These are phyloP conservation scores for Myiozetetes cayanensis DNA, from an alignment of 2,113 vertebrate genomes.

Conservation along the genomic window DNA sequence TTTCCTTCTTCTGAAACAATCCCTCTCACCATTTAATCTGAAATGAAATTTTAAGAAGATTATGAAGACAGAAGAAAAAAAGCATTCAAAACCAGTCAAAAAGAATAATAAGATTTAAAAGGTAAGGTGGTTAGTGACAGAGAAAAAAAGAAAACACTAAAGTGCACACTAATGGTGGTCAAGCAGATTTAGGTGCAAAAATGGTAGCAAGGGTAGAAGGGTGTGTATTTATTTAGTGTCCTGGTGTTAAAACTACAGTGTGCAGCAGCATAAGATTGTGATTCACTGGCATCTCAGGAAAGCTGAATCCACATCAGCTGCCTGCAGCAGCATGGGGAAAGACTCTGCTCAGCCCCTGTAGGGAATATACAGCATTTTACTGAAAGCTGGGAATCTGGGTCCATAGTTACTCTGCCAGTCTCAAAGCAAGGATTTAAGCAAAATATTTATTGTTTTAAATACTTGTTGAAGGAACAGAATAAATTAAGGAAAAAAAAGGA, in stretches of 20 bases:
- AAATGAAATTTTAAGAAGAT: not conserved
- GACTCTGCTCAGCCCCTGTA: fast-evolving
- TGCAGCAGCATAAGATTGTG: fast-evolving
- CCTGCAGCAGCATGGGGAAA: not conserved
- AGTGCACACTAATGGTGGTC: not conserved
- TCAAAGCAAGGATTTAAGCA: not conserved
- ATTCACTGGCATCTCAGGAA: not conserved
- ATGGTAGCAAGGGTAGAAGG: not conserved
- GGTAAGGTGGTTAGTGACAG: not conserved
- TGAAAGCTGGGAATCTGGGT: not conserved
- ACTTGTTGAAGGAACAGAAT: not conserved
- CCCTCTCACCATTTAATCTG: not conserved
- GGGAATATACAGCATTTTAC: not conserved
- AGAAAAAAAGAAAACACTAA: not conserved
- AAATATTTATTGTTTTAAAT: not conserved
- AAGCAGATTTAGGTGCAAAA: not conserved
- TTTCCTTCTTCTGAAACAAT: not conserved
- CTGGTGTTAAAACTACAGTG: not conserved
- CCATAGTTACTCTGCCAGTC: not conserved
- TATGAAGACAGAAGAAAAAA: not conserved
- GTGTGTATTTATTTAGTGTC: not conserved
- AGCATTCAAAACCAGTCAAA: not conserved
- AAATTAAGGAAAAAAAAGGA: not conserved
- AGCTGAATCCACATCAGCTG: not conserved
- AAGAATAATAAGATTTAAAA: not conserved